Evolutionary conservation across 1,140 invertebrate genomes (phyloP).

Genomic region (Chlorops oryzae): DNA sequence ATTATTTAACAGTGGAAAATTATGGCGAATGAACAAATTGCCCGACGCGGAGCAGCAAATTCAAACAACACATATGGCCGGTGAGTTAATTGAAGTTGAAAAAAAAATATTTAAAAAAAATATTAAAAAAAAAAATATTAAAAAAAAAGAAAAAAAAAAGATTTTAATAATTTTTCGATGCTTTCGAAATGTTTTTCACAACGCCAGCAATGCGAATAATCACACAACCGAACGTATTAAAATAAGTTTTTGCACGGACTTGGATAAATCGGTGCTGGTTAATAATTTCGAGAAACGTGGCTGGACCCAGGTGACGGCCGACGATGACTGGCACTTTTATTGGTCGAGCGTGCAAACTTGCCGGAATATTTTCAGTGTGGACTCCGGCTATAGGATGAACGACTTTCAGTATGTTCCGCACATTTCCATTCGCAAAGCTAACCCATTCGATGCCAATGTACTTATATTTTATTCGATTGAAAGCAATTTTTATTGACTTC

Average conservation of each 20-base stretch:
- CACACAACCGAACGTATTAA: slow-evolving; percentile 27
- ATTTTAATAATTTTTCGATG: too few species aligned
- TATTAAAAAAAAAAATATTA: too few species aligned
- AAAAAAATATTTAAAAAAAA: too few species aligned
- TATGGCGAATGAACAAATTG: slow-evolving; percentile 1
- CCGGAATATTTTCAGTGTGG: slow-evolving; percentile 84
- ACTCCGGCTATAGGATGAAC: slow-evolving; percentile 84
- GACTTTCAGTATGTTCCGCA: slow-evolving; percentile 69
- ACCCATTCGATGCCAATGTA: neutral
- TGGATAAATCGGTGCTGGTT: slow-evolving; percentile 91
- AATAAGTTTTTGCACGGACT: slow-evolving; percentile 81
- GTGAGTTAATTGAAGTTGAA: slow-evolving; percentile 10
- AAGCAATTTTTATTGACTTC: neutral
- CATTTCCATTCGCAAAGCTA: neutral
- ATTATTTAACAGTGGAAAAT: too few species aligned
- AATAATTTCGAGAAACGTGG: slow-evolving; percentile 91
- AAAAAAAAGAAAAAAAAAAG: too few species aligned
- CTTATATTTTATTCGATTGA: neutral
- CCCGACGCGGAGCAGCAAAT: too few species aligned
- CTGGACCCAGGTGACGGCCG: slow-evolving; percentile 83
- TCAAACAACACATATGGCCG: slow-evolving; percentile 13
- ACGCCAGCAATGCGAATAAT: slow-evolving; percentile 9
- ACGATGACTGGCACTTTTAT: slow-evolving; percentile 96
- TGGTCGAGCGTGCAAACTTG: slow-evolving; percentile 90
- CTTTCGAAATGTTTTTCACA: too few species aligned